These are phyloP conservation scores for Agrilus planipennis DNA, from an alignment of 1,140 invertebrate species.

Conservation along the genomic window DNA sequence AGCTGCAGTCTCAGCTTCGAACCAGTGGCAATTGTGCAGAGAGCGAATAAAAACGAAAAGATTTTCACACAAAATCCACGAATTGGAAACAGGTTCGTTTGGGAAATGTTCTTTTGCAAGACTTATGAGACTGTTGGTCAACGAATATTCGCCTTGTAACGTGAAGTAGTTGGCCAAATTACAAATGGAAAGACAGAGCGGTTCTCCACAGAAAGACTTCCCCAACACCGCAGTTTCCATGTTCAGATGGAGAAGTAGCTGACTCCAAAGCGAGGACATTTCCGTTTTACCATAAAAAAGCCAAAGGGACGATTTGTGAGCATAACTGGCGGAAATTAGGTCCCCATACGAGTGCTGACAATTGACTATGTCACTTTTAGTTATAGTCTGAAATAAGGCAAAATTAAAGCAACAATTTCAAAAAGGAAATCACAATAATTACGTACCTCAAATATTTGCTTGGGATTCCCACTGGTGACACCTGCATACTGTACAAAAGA, in stretches of 20 bases:
- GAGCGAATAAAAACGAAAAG: constrained; percentile 45
- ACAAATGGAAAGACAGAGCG: constrained; percentile 57
- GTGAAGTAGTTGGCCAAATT: constrained; percentile 52
- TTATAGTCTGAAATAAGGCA: constrained; percentile 53
- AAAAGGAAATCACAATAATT: neutral
- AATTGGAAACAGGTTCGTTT: constrained; percentile 43
- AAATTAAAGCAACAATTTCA: neutral
- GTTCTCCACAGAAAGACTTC: constrained; percentile 52
- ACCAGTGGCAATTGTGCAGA: constrained; percentile 58
- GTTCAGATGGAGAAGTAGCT: constrained; percentile 65
- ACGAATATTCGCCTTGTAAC: constrained; percentile 47
- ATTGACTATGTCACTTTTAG: constrained; percentile 74
- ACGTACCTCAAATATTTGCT: constrained; percentile 36
- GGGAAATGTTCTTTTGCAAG: constrained; percentile 50
- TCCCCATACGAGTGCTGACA: constrained; percentile 73
- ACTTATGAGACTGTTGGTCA: constrained; percentile 41
- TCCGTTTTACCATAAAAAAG: constrained; percentile 75
- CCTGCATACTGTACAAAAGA: constrained; percentile 41
- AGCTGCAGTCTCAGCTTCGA: constrained; percentile 61
- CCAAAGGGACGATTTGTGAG: constrained; percentile 75
- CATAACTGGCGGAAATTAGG: constrained; percentile 62
- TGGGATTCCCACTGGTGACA: constrained; percentile 29
- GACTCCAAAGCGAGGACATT: constrained; percentile 64
- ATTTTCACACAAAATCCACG: constrained; percentile 60
- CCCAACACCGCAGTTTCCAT: constrained; percentile 39